Evolutionary conservation across 2,888 invertebrate genomes (phyloP), one percentile per base, ranked within the genome.

Genomic region (Pteria penguin): DNA sequence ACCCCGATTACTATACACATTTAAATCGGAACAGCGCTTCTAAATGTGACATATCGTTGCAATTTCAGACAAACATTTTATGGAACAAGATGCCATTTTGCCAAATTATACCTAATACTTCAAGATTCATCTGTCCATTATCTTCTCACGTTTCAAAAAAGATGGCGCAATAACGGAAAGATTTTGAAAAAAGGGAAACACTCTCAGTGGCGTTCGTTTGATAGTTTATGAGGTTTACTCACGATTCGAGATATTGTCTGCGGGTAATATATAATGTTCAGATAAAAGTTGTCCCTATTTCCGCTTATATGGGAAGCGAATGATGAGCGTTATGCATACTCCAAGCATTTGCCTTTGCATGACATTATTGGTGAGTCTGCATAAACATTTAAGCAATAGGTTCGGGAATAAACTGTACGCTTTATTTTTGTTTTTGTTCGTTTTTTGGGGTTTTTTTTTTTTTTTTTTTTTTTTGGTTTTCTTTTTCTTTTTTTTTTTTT

Each of bases 141-240:
- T 77, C 76, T 65, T 72, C 72, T 77, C 76, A 65, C 76, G 66
- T 77, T 77, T 77, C 76, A 68, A 66, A 72, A 65, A 57, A 69
- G 73, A 77, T 77, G 73, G 76, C 73, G 76, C 76, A 73, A 77
- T 73, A 77, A 73, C 76, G 76, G 76, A 77, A 77, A 73, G 76
- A 73, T 73, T 73, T 77, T 65, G 24, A 73, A 69, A 70, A 72
- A 33, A 69, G 72, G 76, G 76, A 77, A 77, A 77, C 76, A 77
- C 76, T 77, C 66, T 73, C 72, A 72, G 73, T 72, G 69, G 66
- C 65, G 72, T 68, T 67, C 68, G 60, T 45, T 36, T 58, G 72
- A 55, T 57, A 62, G 72, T 77, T 77, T 77, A 77, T 77, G 55
- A 61, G 57, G 31, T 31, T 27, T 24, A 32, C 18, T 29, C 76